Evolutionary conservation across 37 sponge, comb jelly and placozoan genomes (phyloP), one percentile per base, ranked within the genome.

Genomic region (Aphrocallistes beatrix): DNA sequence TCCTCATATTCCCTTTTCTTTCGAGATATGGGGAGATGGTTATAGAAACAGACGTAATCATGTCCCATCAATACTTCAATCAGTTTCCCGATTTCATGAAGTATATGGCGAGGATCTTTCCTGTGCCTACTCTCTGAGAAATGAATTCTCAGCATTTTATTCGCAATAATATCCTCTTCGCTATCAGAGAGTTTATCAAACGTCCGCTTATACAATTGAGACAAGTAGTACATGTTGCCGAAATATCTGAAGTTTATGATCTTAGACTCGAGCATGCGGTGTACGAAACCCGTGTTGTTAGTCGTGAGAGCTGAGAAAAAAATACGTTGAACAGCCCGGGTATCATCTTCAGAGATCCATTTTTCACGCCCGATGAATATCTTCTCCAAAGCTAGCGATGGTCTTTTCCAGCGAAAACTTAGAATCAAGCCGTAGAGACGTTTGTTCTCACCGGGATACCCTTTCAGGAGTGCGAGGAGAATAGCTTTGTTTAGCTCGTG

Each of bases 351-450:
- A 3, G 75, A 60, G 21, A 60, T 28, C 75, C 75, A 60, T 28
- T 60, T 60, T 60, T 60, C 75, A 19, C 75, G 75, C 34, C 75
- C 75, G n/a, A 60, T 60, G 21, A 60, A 60, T 60, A 60, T 60
- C 21, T 60, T 19, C 75, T 60, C 75, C 34, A 60, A 60, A 19
- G 75, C 75, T 19, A 60, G 75, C n/a, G 75, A 60, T 3, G 75
- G 75, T 60, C 75, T 60, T 30, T 60, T 60, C 75, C 75, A 60
- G 34, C n/a, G 75, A 28, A 60, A 60, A 60, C 75, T 60, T 13
- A 60, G 21, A 32, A 60, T 60, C 25, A 60, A 28, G 10, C 75
- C 75, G 21, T 60, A 60, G 6, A 60, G n/a, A 25, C 75, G 75
- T 60, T 60, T 60, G n/a, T 60, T 60, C 21, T 60, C n/a, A 30